Evolutionary conservation across 2,797 vertebrate genomes (phyloP).

Genomic region (Sebastes reedi): DNA sequence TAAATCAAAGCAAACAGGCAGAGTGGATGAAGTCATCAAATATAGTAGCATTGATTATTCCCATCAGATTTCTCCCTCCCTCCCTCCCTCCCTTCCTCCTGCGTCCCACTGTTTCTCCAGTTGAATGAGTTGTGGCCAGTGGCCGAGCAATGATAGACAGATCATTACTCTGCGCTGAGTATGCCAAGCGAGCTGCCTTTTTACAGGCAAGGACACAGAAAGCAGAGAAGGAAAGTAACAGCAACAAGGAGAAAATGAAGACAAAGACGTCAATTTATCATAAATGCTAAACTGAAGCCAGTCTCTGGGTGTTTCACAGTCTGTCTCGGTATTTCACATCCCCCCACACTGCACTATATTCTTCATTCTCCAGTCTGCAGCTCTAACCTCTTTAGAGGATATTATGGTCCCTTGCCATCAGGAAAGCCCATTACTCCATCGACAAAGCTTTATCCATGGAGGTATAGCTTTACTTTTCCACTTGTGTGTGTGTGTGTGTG

Average conservation of each 20-base stretch:
- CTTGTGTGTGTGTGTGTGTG: conserved; percentile 22
- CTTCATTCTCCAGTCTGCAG: conserved; percentile 66
- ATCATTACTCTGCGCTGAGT: conserved; percentile 63
- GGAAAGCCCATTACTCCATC: conserved; percentile 75
- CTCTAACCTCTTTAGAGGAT: conserved; percentile 78
- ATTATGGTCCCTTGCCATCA: conserved; percentile 74
- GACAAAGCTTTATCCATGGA: conserved; percentile 59
- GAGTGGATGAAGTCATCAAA: conserved; percentile 71
- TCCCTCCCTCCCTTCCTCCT: conserved; percentile 1
- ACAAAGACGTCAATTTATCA: conserved; percentile 45
- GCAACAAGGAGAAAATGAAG: conserved; percentile 16
- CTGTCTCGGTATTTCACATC: conserved; percentile 46
- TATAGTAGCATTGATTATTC: conserved; percentile 66
- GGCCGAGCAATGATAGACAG: conserved; percentile 63
- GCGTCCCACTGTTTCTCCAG: conserved; percentile 29
- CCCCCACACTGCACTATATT: conserved; percentile 42
- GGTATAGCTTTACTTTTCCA: conserved; percentile 68
- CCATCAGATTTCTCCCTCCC: conserved; percentile 42
- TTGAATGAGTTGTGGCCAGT: conserved; percentile 62
- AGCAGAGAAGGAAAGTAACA: conserved; percentile 5
- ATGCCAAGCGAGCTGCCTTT: conserved; percentile 46
- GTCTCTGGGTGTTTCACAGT: conserved; percentile 39
- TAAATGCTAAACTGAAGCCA: conserved; percentile 44
- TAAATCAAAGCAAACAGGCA: conserved; percentile 64
- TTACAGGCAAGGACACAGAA: conserved; percentile 38